Evolutionary conservation across 2,113 vertebrate genomes (phyloP), one percentile per base, ranked within the genome.

Genomic region (Lepus europaeus): DNA sequence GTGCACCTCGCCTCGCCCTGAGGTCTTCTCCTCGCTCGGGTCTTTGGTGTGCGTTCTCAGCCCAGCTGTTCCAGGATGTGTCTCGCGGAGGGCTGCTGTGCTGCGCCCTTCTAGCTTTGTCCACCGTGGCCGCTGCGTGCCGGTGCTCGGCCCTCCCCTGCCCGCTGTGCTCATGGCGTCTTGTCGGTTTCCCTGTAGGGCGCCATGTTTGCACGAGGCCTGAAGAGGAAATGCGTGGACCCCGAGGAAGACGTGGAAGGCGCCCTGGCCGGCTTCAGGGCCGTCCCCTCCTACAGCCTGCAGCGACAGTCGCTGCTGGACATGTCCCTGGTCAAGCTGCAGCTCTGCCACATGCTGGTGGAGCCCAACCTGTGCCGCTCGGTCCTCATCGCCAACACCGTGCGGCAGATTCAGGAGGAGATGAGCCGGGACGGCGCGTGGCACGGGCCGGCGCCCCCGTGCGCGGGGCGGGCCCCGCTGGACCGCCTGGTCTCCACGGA

Each of bases 281-380:
- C 98, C 64, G 96, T 97, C 79, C 98, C 99, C n/a, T 98, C 98
- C 9, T 99, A 99, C 93, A 99, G 98, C 91, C 98, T 99, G 76
- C 99, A 99, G 98, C 98, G 99, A 16, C 99, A 99, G 98, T 99
- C 99, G 0, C 98, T 99, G 64, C 98, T 99, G 93, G 99, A 99
- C 97, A 99, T 99, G 99, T 99, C 99, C 69, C 98, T 99, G 94
- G 99, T 99, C 97, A 99, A 99, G 98, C 99, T 99, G 93, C 99
- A 99, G 98, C 98, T 99, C n/a, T 99, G 99, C 98, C 99, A 99
- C 98, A 99, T 99, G 99, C 98, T 99, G 97, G 99, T 99, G 39
- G 99, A 99, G 95, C 99, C 99, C 68, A 99, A 99, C 98, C 99
- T 99, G 78, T 99, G 99, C 97, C 99, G 99, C 63, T 99, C 99